These are phyloP conservation scores for Zaprionus camerounensis DNA, from an alignment of 1,140 invertebrate genomes.

Conservation along the genomic window DNA sequence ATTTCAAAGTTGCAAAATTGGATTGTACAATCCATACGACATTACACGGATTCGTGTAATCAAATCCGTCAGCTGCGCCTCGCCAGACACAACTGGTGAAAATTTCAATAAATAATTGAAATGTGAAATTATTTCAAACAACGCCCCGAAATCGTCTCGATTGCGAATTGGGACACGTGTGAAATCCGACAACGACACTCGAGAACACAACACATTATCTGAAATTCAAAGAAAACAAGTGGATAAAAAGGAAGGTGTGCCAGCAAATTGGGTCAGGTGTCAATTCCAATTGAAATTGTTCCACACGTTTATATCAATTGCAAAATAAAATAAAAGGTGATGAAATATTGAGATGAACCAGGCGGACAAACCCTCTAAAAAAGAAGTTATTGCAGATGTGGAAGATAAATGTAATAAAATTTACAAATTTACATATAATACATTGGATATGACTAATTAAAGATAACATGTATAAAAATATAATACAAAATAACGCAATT, in stretches of 20 bases:
- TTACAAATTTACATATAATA: too few relatives aligned
- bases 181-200: conserved; percentile 32
- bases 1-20: conserved; percentile 1
- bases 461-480: too few relatives aligned
- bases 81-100: conserved; percentile 5
- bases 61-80: conserved; percentile 21
- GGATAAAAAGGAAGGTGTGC: conserved; percentile 12
- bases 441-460: too few relatives aligned
- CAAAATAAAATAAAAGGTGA: neutral
- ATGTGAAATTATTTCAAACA: conserved; percentile 56
- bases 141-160: conserved; percentile 32
- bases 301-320: conserved; percentile 19
- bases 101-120: conserved; percentile 52
- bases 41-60: conserved; percentile 27
- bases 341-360: neutral
- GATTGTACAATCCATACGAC: too few relatives aligned
- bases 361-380: neutral
- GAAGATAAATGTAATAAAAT: neutral
- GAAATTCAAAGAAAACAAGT: conserved; percentile 24
- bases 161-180: conserved; percentile 43
- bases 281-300: neutral
- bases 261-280: conserved; percentile 22
- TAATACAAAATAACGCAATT: neutral
- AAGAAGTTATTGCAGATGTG: too few relatives aligned
- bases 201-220: conserved; percentile 14